Evolutionary conservation across 2,888 invertebrate genomes (phyloP), one percentile per base, ranked within the genome.

Genomic region (Opisthograptis luteolata): DNA sequence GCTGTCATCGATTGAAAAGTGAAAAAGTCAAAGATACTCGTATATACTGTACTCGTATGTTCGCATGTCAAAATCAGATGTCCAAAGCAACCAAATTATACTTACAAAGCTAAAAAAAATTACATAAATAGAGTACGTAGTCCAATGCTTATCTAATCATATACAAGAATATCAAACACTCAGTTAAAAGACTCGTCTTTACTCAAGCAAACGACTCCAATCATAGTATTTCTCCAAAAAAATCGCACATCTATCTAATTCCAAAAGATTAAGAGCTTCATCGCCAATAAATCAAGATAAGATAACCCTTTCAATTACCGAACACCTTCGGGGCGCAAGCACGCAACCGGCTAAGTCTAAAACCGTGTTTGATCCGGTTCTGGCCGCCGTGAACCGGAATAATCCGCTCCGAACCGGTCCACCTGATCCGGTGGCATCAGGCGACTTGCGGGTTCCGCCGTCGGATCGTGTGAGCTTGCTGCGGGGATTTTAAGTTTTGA

Each of bases 321-420:
- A 74, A 76, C 64, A 79, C 77, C 81, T 81, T 74, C 66, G 30
- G 14, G 27, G 43, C 49, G 49, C 34, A 32, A 39, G 63, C 68
- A 64, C 66, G 67, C 64, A 70, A 70, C 77, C 80, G 76, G 75
- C 78, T 85, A 82, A 84, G 85, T 86, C 86, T 78, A 74, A 82
- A 87, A 85, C 79, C 85, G 82, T 83, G 83, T 85, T 83, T 78
- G 85, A 84, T 84, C 87, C 84, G 79, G 82, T 84, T 76, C 68
- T 71, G 69, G 63, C 80, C 79, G 86, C 81, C 71, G 59, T 70
- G 83, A 77, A 79, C 84, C 77, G 84, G 84, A 87, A 84, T 84
- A 87, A 87, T 82, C 87, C 83, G 43, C 12, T 31, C 15, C 15
- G 12, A 43, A 27, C 49, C 37, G 76, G 82, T 84, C 73, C 84